Evolutionary conservation across 2,888 invertebrate genomes (phyloP), one percentile per base, ranked within the genome.

Genomic region (Resseliella maxima): DNA sequence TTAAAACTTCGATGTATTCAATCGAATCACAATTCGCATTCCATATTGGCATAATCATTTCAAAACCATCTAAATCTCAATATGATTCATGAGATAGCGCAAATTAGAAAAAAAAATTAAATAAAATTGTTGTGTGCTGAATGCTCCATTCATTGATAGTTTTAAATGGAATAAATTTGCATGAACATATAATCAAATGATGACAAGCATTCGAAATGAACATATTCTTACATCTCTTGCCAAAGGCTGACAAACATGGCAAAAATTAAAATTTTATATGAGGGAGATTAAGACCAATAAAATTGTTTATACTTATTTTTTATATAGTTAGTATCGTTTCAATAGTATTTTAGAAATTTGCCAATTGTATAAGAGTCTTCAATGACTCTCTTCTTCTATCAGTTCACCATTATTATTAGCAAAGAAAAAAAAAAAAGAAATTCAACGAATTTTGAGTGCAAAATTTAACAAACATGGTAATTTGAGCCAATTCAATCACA

Each of bases 1-100:
- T 35, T 31, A 8, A 27, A 72, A 35, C 31, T 72, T 15, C 72
- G 6, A n/a, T 35, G 31, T 3, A 31, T 18, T 59, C 18, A 31
- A 72, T 72, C 72, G 31, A 72, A 31, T 72, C 72, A 72, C 72
- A 59, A 72, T 59, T 27, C 72, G 31, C 72, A 72, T 72, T 72
- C 72, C 72, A 72, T 31, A 72, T 35, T 72, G 72, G 41, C 12
- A 12, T 15, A 72, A 31, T 72, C 31, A 72, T 31, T 27, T 72
- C 8, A 31, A 72, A 59, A 3, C 72, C 72, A 72, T 12, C 31
- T 27, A 15, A 72, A 72, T 35, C 72, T 31, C 18, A 72, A 72
- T 24, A 2, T 2, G 15, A n/a, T n/a, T n/a, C n/a, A 50, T 50
- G 10, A 59, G n/a, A 24, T 1, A 24, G 5, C n/a, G 24, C 59